Conservation (phyloP, 2,797 vertebrate genomes). For the Sebastiscus albofasciatus region DNA sequence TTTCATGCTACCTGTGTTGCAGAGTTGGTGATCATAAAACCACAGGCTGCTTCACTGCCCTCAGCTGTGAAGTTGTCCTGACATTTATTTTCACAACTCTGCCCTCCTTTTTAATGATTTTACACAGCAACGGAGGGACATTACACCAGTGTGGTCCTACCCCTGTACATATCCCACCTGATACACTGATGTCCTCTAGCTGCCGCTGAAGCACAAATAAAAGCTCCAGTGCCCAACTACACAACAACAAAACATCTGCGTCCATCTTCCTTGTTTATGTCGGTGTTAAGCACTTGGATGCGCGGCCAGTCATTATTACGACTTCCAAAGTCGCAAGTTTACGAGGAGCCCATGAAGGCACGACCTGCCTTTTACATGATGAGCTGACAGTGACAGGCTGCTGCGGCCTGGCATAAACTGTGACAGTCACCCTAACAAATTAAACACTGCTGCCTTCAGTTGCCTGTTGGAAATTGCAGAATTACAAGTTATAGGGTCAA, state of each 20-base stretch:
- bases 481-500: conserved; percentile 13
- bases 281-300: conserved; percentile 24
- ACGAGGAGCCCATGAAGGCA: conserved; percentile 33
- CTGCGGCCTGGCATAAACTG: conserved; percentile 34
- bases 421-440: conserved; percentile 35
- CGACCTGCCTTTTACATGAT: conserved; percentile 44
- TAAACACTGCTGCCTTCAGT: conserved; percentile 40
- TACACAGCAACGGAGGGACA: conserved; percentile 2
- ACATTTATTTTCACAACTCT: conserved; percentile 1
- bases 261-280: conserved; percentile 43
- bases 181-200: not conserved
- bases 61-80: conserved; percentile 1
- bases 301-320: conserved; percentile 43
- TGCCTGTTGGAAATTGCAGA: conserved; percentile 13
- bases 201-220: not conserved
- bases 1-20: conserved; percentile 26
- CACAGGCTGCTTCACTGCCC: conserved; percentile 30
- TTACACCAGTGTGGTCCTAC: not conserved
- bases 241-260: conserved; percentile 14
- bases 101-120: not conserved
- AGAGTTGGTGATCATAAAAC: conserved; percentile 32
- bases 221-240: not conserved
- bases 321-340: conserved; percentile 42
- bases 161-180: not conserved
- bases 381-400: conserved; percentile 50